phyloP scores from a whole-genome alignment of 2,888 invertebrate genomes.

The Petrolisthes cinctipes region DNA sequence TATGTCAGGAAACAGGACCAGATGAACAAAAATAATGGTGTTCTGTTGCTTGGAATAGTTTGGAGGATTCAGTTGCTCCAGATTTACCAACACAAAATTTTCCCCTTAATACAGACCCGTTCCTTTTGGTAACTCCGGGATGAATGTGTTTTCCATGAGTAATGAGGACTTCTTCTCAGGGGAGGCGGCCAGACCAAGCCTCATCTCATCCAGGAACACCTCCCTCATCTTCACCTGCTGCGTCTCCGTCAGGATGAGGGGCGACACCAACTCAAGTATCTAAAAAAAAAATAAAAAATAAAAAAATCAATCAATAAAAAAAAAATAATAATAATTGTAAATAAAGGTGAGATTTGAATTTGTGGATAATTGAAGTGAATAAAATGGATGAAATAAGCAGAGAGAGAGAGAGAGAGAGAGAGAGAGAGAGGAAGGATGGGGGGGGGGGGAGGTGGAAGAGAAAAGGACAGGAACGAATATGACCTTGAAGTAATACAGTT shows the following conservation, averaged over 20 bases:
- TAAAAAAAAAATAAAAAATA: background rate
- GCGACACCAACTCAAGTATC: slow-evolving; percentile 28
- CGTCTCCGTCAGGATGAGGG: slow-evolving; percentile 69
- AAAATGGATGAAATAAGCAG: background rate
- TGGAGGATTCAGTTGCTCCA: too few relatives aligned
- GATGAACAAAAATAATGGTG: too few relatives aligned
- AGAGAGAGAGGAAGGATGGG: slow-evolving; percentile 5
- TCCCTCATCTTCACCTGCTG: slow-evolving; percentile 73
- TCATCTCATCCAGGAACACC: slow-evolving; percentile 77
- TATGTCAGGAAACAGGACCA: too few relatives aligned
- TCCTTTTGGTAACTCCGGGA: slow-evolving; percentile 81
- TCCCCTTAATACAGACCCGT: slow-evolving; percentile 68
- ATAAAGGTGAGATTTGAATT: too few relatives aligned
- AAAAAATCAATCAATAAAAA: too few relatives aligned
- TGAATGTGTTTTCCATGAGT: slow-evolving; percentile 84
- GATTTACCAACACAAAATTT: too few relatives aligned
- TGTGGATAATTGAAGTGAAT: background rate
- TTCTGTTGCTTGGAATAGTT: too few relatives aligned
- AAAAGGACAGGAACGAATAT: background rate
- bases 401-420: slow-evolving; percentile 4
- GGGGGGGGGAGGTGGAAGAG: background rate
- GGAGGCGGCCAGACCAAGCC: slow-evolving; percentile 74
- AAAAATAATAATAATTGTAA: too few relatives aligned
- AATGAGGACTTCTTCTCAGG: slow-evolving; percentile 73
- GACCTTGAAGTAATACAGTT: background rate